Evolutionary conservation across 2,888 invertebrate genomes (phyloP).

Genomic region (Meandrusa payeni): DNA sequence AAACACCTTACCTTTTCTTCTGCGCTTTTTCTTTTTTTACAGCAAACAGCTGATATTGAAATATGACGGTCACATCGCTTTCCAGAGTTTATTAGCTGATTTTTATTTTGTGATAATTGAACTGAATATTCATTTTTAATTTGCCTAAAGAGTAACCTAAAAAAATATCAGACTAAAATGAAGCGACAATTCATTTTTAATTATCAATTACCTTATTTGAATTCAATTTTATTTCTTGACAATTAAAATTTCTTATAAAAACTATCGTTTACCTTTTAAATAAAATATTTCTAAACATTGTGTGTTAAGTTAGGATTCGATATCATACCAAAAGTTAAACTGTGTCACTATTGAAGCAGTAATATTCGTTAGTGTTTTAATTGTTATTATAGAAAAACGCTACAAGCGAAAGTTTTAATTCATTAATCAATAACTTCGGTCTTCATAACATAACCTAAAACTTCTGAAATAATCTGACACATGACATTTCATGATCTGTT

Average conservation of each 20-base stretch:
- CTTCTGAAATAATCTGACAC: slow-evolving; percentile 14
- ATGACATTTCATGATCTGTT: too few relatives aligned
- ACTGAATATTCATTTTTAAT: slow-evolving; percentile 42
- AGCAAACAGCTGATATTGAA: slow-evolving; percentile 53
- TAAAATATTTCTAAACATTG: slow-evolving; percentile 57
- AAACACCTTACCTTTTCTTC: slow-evolving; percentile 80
- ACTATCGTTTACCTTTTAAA: slow-evolving; percentile 48
- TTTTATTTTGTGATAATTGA: slow-evolving; percentile 35
- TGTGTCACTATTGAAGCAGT: neutral
- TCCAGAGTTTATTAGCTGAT: slow-evolving; percentile 23
- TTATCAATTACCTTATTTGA: too few relatives aligned
- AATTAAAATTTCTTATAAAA: neutral
- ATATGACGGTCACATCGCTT: slow-evolving; percentile 39
- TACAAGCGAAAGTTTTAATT: too few relatives aligned
- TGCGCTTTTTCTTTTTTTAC: slow-evolving; percentile 82
- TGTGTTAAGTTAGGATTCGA: slow-evolving; percentile 19
- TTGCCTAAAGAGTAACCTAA: slow-evolving; percentile 50
- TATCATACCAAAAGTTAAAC: neutral
- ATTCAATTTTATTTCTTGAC: too few relatives aligned
- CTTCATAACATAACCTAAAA: slow-evolving; percentile 41
- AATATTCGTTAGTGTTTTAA: too few relatives aligned
- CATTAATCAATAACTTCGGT: too few relatives aligned
- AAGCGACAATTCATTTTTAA: too few relatives aligned
- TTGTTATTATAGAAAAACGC: too few relatives aligned
- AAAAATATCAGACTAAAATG: slow-evolving; percentile 28